phyloP scores from a whole-genome alignment of 1,140 invertebrate genomes.

The Trichomalopsis sarcophagae region DNA sequence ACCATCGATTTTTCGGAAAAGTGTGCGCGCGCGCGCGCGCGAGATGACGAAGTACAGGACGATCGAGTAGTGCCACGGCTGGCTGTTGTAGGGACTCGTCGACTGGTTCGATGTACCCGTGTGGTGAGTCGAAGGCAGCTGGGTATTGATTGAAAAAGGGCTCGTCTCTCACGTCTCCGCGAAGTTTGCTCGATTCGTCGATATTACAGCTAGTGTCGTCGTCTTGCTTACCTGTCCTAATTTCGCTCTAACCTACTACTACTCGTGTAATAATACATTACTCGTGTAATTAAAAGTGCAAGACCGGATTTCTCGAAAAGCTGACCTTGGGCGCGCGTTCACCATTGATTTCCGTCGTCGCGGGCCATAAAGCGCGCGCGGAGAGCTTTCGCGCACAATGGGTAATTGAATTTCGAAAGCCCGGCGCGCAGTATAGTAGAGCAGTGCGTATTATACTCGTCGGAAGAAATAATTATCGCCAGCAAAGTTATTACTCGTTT shows the following conservation, averaged over 20 bases:
- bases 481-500: too few species aligned
- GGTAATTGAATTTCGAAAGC: too few species aligned
- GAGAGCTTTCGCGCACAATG: neutral
- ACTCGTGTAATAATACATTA: too few species aligned
- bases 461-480: neutral
- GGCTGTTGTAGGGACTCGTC: neutral
- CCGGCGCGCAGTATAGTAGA: too few species aligned
- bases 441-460: too few species aligned
- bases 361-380: neutral
- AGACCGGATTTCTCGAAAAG: neutral
- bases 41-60: neutral
- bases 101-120: neutral
- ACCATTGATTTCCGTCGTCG: neutral
- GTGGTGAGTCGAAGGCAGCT: neutral
- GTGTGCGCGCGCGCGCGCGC: neutral
- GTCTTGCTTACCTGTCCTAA: too few species aligned
- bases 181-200: too few species aligned
- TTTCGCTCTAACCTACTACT: too few species aligned
- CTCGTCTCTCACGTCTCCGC: too few species aligned
- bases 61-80: neutral
- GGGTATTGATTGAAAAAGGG: too few species aligned
- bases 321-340: neutral
- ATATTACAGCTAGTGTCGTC: too few species aligned
- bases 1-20: conserved; percentile 5
- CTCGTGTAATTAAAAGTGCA: too few species aligned